These are phyloP conservation scores for Alectura lathami DNA, from an alignment of 2,113 vertebrate species.

Conservation along the genomic window DNA sequence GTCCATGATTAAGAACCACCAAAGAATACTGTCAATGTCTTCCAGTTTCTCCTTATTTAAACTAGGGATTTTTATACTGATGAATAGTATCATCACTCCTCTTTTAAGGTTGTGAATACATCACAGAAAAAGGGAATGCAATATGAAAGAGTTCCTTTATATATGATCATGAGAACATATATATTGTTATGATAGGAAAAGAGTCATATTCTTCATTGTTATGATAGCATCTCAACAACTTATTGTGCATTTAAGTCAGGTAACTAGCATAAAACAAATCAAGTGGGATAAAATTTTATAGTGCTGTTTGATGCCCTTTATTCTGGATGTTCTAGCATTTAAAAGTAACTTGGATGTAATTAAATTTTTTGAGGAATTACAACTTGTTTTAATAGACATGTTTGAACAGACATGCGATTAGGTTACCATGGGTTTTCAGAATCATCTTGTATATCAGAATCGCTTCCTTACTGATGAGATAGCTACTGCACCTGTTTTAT, in stretches of 20 bases:
- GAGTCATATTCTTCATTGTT: neutral
- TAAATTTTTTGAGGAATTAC: neutral
- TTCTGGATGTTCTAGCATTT: neutral
- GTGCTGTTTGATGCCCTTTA: neutral
- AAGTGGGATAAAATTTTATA: neutral
- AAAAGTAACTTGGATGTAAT: neutral
- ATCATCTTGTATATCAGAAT: neutral
- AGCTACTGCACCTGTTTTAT: neutral
- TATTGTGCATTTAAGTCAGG: neutral
- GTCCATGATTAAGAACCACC: neutral
- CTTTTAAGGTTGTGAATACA: neutral
- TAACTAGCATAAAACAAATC: neutral
- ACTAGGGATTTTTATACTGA: neutral
- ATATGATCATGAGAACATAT: neutral
- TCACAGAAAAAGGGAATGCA: neutral
- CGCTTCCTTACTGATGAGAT: neutral
- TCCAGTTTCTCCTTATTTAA: neutral
- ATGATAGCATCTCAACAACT: neutral
- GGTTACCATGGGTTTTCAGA: neutral
- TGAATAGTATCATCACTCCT: neutral
- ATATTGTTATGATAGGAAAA: neutral
- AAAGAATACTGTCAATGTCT: neutral
- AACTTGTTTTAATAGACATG: neutral
- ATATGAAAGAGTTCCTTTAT: neutral
- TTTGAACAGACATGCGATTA: neutral